Evolutionary conservation across 2,888 invertebrate species (phyloP).

Genomic region (Zaprionus obscuricornis): DNA sequence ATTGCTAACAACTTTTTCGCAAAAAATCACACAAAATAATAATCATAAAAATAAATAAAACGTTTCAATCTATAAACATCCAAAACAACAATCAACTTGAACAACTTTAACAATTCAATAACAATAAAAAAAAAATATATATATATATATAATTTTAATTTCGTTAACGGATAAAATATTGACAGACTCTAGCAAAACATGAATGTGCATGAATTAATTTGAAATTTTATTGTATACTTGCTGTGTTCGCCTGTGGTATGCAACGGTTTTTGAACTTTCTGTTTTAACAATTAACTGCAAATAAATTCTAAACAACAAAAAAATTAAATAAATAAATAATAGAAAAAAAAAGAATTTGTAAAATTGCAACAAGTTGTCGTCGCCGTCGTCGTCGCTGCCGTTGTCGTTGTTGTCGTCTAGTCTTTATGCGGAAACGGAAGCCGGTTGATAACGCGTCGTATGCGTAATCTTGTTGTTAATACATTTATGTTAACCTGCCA

Average conservation of each 20-base stretch:
- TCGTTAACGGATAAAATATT: too few relatives aligned
- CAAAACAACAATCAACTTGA: conserved; percentile 2
- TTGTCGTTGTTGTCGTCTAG: conserved; percentile 28
- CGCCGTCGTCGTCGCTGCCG: too few relatives aligned
- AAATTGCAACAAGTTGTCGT: conserved; percentile 70
- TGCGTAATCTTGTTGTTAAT: conserved; percentile 53
- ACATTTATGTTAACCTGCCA: conserved; percentile 9
- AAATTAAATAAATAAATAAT: conserved; percentile 31
- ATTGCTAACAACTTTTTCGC: conserved; percentile 81
- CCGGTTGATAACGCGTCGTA: conserved; percentile 64
- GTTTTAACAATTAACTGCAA: too few relatives aligned
- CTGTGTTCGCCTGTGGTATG: too few relatives aligned
- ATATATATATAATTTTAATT: too few relatives aligned
- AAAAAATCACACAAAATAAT: conserved; percentile 38
- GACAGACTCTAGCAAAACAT: too few relatives aligned
- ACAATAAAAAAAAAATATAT: conserved; percentile 19
- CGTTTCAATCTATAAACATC: background rate
- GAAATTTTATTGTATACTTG: too few relatives aligned
- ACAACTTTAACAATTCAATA: conserved; percentile 41
- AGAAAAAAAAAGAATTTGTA: conserved; percentile 17
- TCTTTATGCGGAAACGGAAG: conserved; percentile 70
- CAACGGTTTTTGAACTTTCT: too few relatives aligned
- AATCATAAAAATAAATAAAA: conserved; percentile 4
- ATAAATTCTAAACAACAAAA: conserved; percentile 22
- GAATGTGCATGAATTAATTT: too few relatives aligned